Conservation (phyloP, 2,888 invertebrate genomes). For the Seira sanloemensis region DNA sequence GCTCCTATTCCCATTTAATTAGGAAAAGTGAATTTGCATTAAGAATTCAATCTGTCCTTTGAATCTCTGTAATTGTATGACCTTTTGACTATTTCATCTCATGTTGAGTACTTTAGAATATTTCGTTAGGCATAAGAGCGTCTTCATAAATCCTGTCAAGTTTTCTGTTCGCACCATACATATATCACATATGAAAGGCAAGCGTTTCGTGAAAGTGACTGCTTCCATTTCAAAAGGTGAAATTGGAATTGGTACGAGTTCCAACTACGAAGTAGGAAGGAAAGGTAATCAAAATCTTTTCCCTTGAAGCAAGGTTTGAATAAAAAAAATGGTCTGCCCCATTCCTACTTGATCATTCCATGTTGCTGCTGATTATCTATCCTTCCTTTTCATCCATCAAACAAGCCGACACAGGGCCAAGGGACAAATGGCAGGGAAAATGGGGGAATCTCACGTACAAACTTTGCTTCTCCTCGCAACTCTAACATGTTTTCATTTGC, state of each 20-base stretch:
- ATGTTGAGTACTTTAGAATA: too few relatives aligned
- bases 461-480: constrained; percentile 19
- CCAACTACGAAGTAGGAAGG: not conserved
- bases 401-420: constrained; percentile 58
- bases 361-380: constrained; percentile 47
- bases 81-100: too few relatives aligned
- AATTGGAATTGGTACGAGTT: not conserved
- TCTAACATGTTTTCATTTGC: constrained; percentile 32
- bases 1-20: too few relatives aligned
- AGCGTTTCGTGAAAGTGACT: too few relatives aligned
- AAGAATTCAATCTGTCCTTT: too few relatives aligned
- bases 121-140: too few relatives aligned
- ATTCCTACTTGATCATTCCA: constrained; percentile 52
- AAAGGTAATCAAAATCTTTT: constrained; percentile 13
- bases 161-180: too few relatives aligned
- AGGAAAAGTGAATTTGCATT: too few relatives aligned
- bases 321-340: not conserved
- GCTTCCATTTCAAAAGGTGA: not conserved
- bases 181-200: too few relatives aligned
- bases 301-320: not conserved
- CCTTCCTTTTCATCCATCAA: constrained; percentile 61
- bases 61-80: too few relatives aligned
- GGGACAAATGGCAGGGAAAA: constrained; percentile 48
- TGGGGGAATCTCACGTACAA: constrained; percentile 39
- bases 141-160: too few relatives aligned